These are phyloP conservation scores for Neofelis nebulosa DNA, from an alignment of 2,113 vertebrate species.

Conservation along the genomic window DNA sequence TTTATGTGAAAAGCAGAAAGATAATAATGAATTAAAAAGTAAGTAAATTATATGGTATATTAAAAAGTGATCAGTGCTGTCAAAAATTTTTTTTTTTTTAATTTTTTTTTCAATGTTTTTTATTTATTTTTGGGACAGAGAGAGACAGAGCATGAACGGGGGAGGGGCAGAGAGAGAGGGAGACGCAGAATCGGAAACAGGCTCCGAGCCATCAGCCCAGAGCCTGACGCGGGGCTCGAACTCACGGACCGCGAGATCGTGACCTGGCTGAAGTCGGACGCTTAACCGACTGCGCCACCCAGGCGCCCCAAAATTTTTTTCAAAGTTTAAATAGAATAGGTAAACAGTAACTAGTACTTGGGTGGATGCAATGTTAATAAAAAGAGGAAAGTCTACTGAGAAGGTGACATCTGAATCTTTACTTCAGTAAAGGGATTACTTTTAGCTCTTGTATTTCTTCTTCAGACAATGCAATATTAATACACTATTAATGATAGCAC, in stretches of 20 bases:
- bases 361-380: not conserved
- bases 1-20: not conserved
- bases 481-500: not conserved
- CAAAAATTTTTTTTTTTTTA: too few relatives aligned
- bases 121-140: too few relatives aligned
- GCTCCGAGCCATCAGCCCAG: too few relatives aligned
- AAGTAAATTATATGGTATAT: not conserved
- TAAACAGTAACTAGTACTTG: not conserved
- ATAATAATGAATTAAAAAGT: not conserved
- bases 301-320: not conserved
- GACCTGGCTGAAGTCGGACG: too few relatives aligned
- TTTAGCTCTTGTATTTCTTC: not conserved
- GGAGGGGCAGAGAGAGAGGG: too few relatives aligned
- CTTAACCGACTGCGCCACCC: too few relatives aligned
- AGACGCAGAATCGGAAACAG: too few relatives aligned
- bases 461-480: not conserved
- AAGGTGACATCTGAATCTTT: not conserved
- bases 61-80: not conserved
- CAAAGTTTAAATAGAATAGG: not conserved
- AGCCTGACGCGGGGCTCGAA: too few relatives aligned
- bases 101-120: too few relatives aligned
- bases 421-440: not conserved
- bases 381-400: not conserved
- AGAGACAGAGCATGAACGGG: too few relatives aligned
- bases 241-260: too few relatives aligned